Percentiles rank a stretch among this genome's conserved stretches.
phyloP scores from a whole-genome alignment of 2,888 invertebrate species.

The Yponomeuta sedellus region DNA sequence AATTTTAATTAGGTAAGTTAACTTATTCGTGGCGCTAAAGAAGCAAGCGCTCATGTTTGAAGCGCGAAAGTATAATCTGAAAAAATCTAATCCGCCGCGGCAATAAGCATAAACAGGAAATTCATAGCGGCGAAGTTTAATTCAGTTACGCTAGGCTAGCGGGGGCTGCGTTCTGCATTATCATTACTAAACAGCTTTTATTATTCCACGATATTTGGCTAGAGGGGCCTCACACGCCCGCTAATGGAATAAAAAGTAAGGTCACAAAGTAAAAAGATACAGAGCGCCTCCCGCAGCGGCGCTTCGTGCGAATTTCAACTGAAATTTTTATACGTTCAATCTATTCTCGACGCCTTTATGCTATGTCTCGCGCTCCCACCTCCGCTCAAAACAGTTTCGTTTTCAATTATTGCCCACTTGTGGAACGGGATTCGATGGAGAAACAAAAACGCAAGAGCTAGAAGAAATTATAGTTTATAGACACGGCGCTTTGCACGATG shows the following conservation, averaged over 20 bases:
- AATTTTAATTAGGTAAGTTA: background rate
- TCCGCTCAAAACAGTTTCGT: constrained; percentile 70
- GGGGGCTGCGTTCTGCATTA: constrained; percentile 63
- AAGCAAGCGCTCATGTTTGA: constrained; percentile 4
- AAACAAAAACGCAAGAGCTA: constrained; percentile 65
- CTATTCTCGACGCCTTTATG: constrained; percentile 73
- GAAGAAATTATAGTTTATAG: constrained; percentile 74
- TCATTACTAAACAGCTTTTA: constrained; percentile 75
- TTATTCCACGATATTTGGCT: constrained; percentile 74
- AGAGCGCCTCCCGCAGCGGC: constrained; percentile 68
- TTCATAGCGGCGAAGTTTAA: constrained; percentile 57
- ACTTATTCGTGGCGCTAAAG: constrained; percentile 27
- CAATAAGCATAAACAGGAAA: constrained; percentile 54
- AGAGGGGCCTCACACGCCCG: constrained; percentile 69
- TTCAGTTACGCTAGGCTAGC: constrained; percentile 60
- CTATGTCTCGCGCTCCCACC: constrained; percentile 68
- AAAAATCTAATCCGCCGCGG: constrained; percentile 43
- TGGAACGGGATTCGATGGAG: constrained; percentile 69
- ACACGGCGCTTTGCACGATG: constrained; percentile 68
- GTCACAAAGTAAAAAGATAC: constrained; percentile 75
- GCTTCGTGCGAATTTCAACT: constrained; percentile 72
- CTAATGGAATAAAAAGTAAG: constrained; percentile 77
- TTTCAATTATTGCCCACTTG: constrained; percentile 77
- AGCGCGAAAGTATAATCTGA: constrained; percentile 33
- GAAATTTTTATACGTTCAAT: constrained; percentile 77